Base-by-base conservation (phyloP, 2,888 invertebrate species). In the Xanthia togata region DNA sequence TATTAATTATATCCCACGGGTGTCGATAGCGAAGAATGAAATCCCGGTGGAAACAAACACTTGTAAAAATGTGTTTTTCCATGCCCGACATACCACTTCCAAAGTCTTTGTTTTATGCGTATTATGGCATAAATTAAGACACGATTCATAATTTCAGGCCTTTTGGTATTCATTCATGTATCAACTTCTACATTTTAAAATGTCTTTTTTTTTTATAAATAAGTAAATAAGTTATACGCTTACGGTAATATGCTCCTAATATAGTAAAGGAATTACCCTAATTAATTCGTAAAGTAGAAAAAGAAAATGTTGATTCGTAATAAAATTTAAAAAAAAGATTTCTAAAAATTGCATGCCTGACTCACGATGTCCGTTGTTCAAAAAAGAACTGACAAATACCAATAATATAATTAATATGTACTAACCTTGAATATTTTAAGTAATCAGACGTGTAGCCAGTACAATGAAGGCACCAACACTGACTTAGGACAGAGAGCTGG, bases 391-490 rank as follows among this genome's bases (percentile, higher is more conserved):
- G 23, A 3, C 9, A 53, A 53, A 53, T 53, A 53, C 53, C 23
- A 53, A n/a, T 53, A n/a, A 11, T 53, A 53, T 53, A n/a, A 55
- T 55, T 55, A 5, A 0, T 55, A n/a, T 26, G 5, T 2, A 68
- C 79, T 79, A 20, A 79, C 79, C 79, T 79, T 57, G 62, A 44
- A 57, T 55, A 31, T 55, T 11, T 4, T 2, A 35, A 35, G 2
- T 9, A 23, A 23, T 44, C 47, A 31, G 12, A 62, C 81, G 81
- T 72, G 67, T 72, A 11, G 0, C 12, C 57, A 11, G 38, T 14
- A 53, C 17, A 38, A 53, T 57, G 47, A 23, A 59, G 11, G 8
- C 17, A 38, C n/a, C 0, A 31, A 71, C 12, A 81, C 79, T 83
- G 55, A 63, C 23, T 70, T 50, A 62, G 35, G 38, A 23, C 17